Evolutionary conservation across 1,140 invertebrate genomes (phyloP).

Genomic region (Xylocopa sonorina): DNA sequence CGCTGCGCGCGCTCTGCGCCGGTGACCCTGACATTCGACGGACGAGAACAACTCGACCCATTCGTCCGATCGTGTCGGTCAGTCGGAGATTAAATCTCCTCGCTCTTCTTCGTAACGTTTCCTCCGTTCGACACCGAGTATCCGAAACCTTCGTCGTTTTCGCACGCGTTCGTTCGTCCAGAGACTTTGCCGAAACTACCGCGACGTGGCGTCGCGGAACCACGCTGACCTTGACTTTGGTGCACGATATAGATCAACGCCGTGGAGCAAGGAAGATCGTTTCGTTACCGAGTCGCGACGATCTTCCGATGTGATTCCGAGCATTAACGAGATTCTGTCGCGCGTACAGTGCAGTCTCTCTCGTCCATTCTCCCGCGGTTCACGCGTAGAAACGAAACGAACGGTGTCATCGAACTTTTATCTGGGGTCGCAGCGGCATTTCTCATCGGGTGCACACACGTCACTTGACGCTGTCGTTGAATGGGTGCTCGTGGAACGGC

Average conservation of each 20-base stretch:
- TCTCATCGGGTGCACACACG: slow-evolving; percentile 9
- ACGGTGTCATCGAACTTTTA: too few relatives aligned
- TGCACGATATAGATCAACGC: neutral
- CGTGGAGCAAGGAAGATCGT: neutral
- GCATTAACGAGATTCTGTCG: neutral
- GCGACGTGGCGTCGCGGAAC: slow-evolving; percentile 18
- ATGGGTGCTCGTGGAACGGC: slow-evolving; percentile 29
- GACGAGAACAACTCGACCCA: slow-evolving; percentile 25
- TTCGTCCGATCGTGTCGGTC: slow-evolving; percentile 42
- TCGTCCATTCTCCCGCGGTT: neutral
- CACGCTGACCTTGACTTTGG: slow-evolving; percentile 60
- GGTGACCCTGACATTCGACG: slow-evolving; percentile 74
- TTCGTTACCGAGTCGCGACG: neutral
- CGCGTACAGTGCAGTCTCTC: slow-evolving; percentile 44
- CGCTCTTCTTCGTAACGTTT: neutral
- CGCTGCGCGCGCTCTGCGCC: slow-evolving; percentile 63
- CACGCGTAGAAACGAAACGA: neutral
- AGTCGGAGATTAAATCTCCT: slow-evolving; percentile 21
- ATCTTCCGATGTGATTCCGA: neutral
- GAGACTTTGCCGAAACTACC: slow-evolving; percentile 7
- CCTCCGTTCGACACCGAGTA: neutral
- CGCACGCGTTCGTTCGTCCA: neutral
- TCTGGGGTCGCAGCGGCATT: too few relatives aligned
- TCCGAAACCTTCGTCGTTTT: neutral
- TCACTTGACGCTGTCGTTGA: slow-evolving; percentile 11